Base-by-base conservation (phyloP, 2,888 invertebrate species). In the Ophion ellenae region DNA sequence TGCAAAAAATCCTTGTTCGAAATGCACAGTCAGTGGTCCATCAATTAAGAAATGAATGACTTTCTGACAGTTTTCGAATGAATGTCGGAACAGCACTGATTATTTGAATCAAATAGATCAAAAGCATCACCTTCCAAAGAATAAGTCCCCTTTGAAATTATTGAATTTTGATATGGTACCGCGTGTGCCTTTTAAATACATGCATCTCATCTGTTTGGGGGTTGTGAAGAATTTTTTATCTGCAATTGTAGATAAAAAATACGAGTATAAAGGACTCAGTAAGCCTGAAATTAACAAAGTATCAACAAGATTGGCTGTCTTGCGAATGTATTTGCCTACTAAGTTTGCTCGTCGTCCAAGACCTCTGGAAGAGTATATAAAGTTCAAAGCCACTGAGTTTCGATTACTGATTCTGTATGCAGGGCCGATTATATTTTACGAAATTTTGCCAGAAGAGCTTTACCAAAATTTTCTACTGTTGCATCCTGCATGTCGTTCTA, bases 281-380 rank as follows among this genome's bases (percentile, higher is more conserved):
- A 20, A 20, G 63, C 17, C 32, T 64, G 45, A 78, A 64, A 71
- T 86, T n/a, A 76, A 70, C 2, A 67, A 67, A 40, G 77, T 86
- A 28, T 86, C 85, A 10, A 53, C 14, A 32, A 76, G 83, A 47
- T 70, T 89, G 40, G 59, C 63, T 28, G 53, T 10, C 28, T 20
- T 88, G n/a, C 74, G 53, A 74, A 77, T 77, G 17, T 81, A 76
- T 70, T 84, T 84, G 32, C 90, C 90, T 28, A 74, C 83, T 20
- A 90, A 90, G 45, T 90, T 90, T 78, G 85, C 87, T 57, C 85
- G 90, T 45, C 84, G 67, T 77, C 90, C 90, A 10, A 69, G 87
- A 53, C 59, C 76, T 24, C 32, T 90, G 6, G 75, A 86, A 28
- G 78, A 87, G 45, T 85, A 84, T 64, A 36, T 71, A 40, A 53